Evolutionary conservation across 1,140 invertebrate species (phyloP), one percentile per base, ranked within the genome.

Genomic region (Aricia agestis): DNA sequence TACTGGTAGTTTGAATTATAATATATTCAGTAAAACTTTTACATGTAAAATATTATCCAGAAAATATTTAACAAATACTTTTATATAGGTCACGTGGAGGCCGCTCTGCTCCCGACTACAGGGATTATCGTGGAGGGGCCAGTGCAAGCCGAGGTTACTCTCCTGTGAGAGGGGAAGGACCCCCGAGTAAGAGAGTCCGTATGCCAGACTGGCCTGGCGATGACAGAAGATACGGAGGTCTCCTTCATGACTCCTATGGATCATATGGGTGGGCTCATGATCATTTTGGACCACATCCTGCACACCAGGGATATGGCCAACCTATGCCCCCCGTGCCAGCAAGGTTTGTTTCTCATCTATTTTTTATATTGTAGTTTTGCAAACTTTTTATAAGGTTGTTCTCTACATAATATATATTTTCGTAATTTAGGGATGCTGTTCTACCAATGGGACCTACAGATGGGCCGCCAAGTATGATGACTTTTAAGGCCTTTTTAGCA

Each of bases 401-500:
- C n/a, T 57, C 10, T 4, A 15, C n/a, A 13, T 13, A 57, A 57
- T 0, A 57, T 15, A 17, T 57, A 57, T 57, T 57, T 57, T 57
- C 52, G 5, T 57, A 7, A 1, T 15, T 69, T 77, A 92, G 92
- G 76, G 92, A 92, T 81, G 81, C 88, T 72, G 88, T 90, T n/a
- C 77, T 91, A 67, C 86, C 89, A 17, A 80, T 89, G 75, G 86
- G 86, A 9, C 78, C 89, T 32, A 80, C 93, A 18, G 95, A 95
- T 81, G 96, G 95, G 0, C 97, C 98, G 81, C 97, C 98, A 3
- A 95, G 97, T 0, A 98, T 99, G 97, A 96, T 99, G 94, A 96
- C 97, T 0, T 98, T 99, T 86, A 99, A 99, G 92, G 97, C 98
- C 72, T 99, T 99, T 90, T 93, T 99, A 18, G 95, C 95, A 25